Evolutionary conservation across 2,113 vertebrate species (phyloP).

Genomic region (Actinemys pallida): DNA sequence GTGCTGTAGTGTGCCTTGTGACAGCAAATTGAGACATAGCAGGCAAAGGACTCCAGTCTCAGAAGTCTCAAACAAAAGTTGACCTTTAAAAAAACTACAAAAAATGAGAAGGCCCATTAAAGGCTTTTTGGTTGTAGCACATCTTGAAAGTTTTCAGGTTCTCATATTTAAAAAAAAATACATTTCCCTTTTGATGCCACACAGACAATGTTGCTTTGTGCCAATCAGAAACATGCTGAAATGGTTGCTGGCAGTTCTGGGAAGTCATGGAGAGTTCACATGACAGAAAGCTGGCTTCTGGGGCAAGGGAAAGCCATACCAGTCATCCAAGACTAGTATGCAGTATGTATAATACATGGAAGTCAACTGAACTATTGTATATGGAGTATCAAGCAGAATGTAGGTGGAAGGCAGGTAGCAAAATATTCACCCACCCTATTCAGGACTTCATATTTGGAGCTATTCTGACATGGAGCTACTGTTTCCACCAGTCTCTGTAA

Average conservation of each 20-base stretch:
- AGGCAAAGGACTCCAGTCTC: background rate
- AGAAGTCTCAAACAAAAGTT: slow-evolving; percentile 31
- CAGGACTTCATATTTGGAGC: background rate
- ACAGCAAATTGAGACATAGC: slow-evolving; percentile 68
- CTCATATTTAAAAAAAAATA: slow-evolving; percentile 21
- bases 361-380: background rate
- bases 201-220: slow-evolving; percentile 63
- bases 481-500: background rate
- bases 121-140: background rate
- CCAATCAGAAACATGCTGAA: slow-evolving; percentile 66
- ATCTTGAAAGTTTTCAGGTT: slow-evolving; percentile 41
- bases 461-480: background rate
- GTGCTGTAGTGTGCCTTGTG: slow-evolving; percentile 37
- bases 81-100: slow-evolving; percentile 22
- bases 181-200: slow-evolving; percentile 65
- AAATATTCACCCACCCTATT: background rate
- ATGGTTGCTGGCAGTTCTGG: slow-evolving; percentile 65
- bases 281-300: slow-evolving; percentile 38
- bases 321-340: background rate
- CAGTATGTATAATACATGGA: background rate
- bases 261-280: slow-evolving; percentile 65
- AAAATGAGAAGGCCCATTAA: background rate
- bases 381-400: background rate
- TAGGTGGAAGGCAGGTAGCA: background rate
- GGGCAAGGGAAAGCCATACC: background rate